These are phyloP conservation scores for Pararge aegeria DNA, from an alignment of 1,140 invertebrate genomes.

Conservation along the genomic window DNA sequence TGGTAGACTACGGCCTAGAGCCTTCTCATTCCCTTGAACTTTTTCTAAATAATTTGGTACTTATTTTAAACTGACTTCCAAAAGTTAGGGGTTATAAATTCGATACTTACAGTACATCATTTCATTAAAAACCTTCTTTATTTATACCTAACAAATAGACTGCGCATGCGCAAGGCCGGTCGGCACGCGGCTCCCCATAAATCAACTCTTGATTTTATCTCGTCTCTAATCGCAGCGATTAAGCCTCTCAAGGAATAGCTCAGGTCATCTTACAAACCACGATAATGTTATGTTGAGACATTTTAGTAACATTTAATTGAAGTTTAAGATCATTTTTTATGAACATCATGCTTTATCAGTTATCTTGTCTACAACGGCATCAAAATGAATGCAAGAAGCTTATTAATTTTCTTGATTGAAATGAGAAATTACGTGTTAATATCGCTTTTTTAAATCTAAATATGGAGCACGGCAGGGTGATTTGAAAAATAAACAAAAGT, in stretches of 20 bases:
- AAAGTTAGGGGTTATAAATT: too few relatives aligned
- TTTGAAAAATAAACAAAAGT: too few relatives aligned
- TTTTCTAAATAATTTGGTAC: too few relatives aligned
- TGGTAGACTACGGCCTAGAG: too few relatives aligned
- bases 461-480: too few relatives aligned
- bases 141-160: slow-evolving; percentile 15
- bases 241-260: slow-evolving; percentile 27
- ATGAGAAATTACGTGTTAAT: neutral
- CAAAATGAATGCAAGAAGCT: neutral
- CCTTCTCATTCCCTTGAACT: too few relatives aligned
- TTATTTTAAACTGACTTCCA: too few relatives aligned
- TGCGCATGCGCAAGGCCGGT: slow-evolving; percentile 25
- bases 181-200: slow-evolving; percentile 38
- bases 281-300: neutral
- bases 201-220: slow-evolving; percentile 45
- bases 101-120: too few relatives aligned
- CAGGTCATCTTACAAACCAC: slow-evolving; percentile 15
- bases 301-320: slow-evolving; percentile 8
- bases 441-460: neutral
- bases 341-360: slow-evolving; percentile 1
- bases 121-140: slow-evolving; percentile 8
- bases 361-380: neutral
- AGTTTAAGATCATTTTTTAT: neutral
- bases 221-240: slow-evolving; percentile 37
- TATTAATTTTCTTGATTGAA: neutral